Base-by-base conservation (phyloP, 1,140 invertebrate genomes). In the Pygmarrhopalites habei region DNA sequence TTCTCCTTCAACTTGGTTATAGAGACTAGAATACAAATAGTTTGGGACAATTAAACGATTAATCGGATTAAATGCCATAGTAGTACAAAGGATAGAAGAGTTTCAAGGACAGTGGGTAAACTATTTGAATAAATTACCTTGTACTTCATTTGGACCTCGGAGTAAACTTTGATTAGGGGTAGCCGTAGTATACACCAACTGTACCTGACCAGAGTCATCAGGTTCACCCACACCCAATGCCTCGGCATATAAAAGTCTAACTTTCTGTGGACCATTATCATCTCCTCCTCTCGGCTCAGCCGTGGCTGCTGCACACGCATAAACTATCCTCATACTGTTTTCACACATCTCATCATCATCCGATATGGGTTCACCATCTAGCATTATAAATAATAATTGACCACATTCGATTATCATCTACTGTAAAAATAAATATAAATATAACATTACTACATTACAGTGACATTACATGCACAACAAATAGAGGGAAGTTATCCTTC, bases 211-310 rank as follows among this genome's bases (percentile, higher is more conserved):
- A n/a, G 29, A 52, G 2, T 64, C 62, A 17, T 32, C 32, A 2
- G 14, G 32, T 28, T 44, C 30, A 25, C 46, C 46, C 2, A 64
- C 57, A 15, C 62, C 62, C 5, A 64, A 30, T 1, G 62, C 62
- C 25, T 64, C 62, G 1, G 62, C 62, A n/a, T 64, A 59, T 25
- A 64, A 19, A 5, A 64, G 46, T 2, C 43, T 30, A 14, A 63
- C 10, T 29, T 63, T 63, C 1, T 14, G 12, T 1, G 61, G 61
- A 7, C 43, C 51, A 17, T 32, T 39, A 1, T 39, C 2, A 39
- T 29, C 21, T 19, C 32, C 62, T 14, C 46, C 62, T 4, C 39
- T 12, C 12, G 56, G 35, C 17, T 59, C 56, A n/a, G 62, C 57
- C 0, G 30, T 28, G 1, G 62, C 62, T 2, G 62, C 57, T 25